A percentile compares a stretch with the other conserved stretches of the same genome.
These are phyloP conservation scores for Philhelius pedissequus DNA, from an alignment of 2,888 invertebrate genomes.

Conservation along the genomic window DNA sequence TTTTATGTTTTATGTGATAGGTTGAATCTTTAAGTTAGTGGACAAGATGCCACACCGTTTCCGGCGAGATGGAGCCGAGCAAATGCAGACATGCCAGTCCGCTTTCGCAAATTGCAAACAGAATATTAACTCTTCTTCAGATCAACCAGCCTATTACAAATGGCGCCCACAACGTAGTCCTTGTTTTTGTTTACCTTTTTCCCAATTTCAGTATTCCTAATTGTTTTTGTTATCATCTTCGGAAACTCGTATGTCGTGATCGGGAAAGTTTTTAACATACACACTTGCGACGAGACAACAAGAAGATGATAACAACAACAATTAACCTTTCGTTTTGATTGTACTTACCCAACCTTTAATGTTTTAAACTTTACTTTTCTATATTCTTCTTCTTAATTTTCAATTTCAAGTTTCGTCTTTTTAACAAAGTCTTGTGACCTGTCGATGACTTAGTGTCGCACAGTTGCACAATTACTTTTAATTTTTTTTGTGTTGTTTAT, in stretches of 20 bases:
- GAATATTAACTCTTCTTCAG: too few species aligned
- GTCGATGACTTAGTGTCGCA: too few species aligned
- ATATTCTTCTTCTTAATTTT: neutral
- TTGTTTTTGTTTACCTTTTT: neutral
- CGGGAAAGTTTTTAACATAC: neutral
- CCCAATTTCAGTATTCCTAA: neutral
- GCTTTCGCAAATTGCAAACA: too few species aligned
- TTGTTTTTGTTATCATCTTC: neutral
- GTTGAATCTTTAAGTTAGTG: too few species aligned
- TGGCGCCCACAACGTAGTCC: too few species aligned
- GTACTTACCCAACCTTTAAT: neutral
- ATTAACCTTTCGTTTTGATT: neutral
- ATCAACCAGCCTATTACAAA: too few species aligned
- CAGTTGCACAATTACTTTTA: too few species aligned
- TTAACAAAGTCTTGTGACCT: neutral
- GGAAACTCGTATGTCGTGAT: neutral
- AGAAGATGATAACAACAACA: neutral
- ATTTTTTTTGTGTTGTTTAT: neutral
- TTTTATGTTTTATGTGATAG: too few species aligned
- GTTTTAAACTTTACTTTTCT: neutral
- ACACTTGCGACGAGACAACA: neutral
- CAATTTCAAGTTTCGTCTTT: neutral
- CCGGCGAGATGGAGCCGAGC: too few species aligned
- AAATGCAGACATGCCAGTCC: too few species aligned
- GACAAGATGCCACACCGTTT: too few species aligned